Base-by-base conservation (phyloP, 2,113 vertebrate species). In the Piaya cayana region DNA sequence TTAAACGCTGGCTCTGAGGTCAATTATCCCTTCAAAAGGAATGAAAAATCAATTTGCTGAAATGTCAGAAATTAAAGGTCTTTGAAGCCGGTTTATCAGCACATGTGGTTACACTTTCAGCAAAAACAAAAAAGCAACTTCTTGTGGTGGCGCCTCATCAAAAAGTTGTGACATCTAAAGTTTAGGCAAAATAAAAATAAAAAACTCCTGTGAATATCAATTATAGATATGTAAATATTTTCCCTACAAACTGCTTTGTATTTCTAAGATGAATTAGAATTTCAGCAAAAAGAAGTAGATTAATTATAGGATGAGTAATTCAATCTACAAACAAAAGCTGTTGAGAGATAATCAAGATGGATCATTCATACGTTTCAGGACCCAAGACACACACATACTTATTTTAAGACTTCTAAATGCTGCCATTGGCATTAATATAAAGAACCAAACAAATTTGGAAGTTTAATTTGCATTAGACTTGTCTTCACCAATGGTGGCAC, bases 1-100 rank as follows among this genome's bases (percentile, higher is more conserved):
- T 93, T 94, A 97, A 96, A 85, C 82, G 79, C 30, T 78, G 82
- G 53, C 71, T 92, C 52, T 71, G 70, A 93, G 86, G 89, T 95
- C 93, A 96, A 93, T 95, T 92, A 92, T 86, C 58, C 87, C 89
- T 96, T 97, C 88, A 91, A 94, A 96, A 93, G 58, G 84, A 90
- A 94, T 63, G 88, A 91, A 89, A 91, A 94, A 96, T 96, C 92
- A 92, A 92, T 95, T 97, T 83, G 84, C 70, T 93, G 70, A 81
- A 93, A 96, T n/a, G 23, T 29, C 63, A 94, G 52, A 95, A 95
- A 92, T 65, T 91, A 86, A 90, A 80, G 50, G 53, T 60, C 79
- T 96, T 93, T 94, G 96, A 97, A 92, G 90, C 37, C 64, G 56
- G 30, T 91, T 96, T 92, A 87, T 90, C 94, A 64, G 76, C 45